phyloP scores from a whole-genome alignment of 2,113 vertebrate species.

The Rhynchopsitta pachyrhyncha region DNA sequence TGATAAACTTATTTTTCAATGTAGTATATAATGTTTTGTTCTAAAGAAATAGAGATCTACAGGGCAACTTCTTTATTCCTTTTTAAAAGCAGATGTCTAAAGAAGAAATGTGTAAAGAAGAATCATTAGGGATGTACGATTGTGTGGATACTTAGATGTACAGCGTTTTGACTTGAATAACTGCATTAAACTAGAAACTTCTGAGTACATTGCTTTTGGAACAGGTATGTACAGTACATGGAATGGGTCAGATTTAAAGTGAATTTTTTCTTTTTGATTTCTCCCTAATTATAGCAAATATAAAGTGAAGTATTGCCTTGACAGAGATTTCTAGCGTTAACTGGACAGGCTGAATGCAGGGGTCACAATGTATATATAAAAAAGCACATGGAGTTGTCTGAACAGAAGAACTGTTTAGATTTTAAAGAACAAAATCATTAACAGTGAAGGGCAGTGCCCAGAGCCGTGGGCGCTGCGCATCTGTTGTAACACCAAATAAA shows the following conservation, averaged over 20 bases:
- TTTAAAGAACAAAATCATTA: constrained; percentile 47
- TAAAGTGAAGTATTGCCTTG: constrained; percentile 78
- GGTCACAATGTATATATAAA: constrained; percentile 72
- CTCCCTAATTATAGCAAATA: constrained; percentile 74
- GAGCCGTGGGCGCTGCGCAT: constrained; percentile 60
- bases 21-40: constrained; percentile 81
- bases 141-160: constrained; percentile 75
- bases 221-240: constrained; percentile 71
- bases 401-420: constrained; percentile 61
- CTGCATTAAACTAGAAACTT: constrained; percentile 67
- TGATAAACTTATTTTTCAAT: constrained; percentile 90
- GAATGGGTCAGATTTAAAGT: constrained; percentile 74
- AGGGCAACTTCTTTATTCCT: constrained; percentile 74
- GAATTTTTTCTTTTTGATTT: constrained; percentile 70
- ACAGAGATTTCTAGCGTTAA: constrained; percentile 70
- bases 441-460: constrained; percentile 35
- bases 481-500: constrained; percentile 88
- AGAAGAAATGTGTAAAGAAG: constrained; percentile 61
- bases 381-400: constrained; percentile 57
- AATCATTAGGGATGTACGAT: constrained; percentile 62
- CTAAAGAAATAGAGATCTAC: constrained; percentile 76
- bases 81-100: constrained; percentile 74
- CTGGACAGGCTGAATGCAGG: constrained; percentile 66
- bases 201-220: constrained; percentile 67
- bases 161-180: constrained; percentile 72